phyloP scores from a whole-genome alignment of 2,113 vertebrate species.

The zebrafish (Danio rerio) region DNA sequence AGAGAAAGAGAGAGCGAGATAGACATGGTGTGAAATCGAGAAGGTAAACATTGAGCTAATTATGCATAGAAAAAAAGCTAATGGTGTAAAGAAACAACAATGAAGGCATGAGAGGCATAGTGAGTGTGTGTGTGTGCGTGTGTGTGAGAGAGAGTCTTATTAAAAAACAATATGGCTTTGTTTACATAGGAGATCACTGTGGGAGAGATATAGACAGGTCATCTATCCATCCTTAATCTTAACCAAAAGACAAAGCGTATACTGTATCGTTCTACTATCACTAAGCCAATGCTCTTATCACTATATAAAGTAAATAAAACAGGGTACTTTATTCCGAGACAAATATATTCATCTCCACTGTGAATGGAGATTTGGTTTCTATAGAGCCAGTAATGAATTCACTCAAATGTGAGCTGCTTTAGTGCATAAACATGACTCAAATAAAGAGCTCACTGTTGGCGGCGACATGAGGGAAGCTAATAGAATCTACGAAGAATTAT shows the following conservation, averaged over 20 bases:
- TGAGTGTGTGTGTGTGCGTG: not conserved
- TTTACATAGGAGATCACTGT: not conserved
- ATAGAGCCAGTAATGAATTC: constrained; percentile 1
- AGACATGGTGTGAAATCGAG: not conserved
- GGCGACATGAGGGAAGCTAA: constrained; percentile 3
- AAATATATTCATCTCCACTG: constrained; percentile 7
- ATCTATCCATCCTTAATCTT: constrained; percentile 1
- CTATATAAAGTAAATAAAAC: constrained; percentile 49
- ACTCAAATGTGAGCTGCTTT: constrained; percentile 8
- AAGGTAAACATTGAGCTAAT: not conserved
- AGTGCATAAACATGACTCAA: not conserved
- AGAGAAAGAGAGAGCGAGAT: constrained; percentile 18
- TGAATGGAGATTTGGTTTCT: constrained; percentile 12
- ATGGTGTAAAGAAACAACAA: not conserved
- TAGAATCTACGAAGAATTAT: constrained; percentile 11
- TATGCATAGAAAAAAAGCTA: not conserved
- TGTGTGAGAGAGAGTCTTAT: not conserved
- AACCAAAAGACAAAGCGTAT: constrained; percentile 15
- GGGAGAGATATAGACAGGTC: not conserved
- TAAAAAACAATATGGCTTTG: not conserved
- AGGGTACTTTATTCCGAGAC: constrained; percentile 37
- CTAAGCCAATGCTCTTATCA: constrained; percentile 37
- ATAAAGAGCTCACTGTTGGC: constrained; percentile 14
- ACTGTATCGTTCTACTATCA: constrained; percentile 21
- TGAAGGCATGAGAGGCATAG: not conserved